Percentiles rank a stretch among this genome's conserved stretches.
These are phyloP conservation scores for Drosophila yakuba DNA, from an alignment of 1,140 invertebrate genomes.

Conservation along the genomic window DNA sequence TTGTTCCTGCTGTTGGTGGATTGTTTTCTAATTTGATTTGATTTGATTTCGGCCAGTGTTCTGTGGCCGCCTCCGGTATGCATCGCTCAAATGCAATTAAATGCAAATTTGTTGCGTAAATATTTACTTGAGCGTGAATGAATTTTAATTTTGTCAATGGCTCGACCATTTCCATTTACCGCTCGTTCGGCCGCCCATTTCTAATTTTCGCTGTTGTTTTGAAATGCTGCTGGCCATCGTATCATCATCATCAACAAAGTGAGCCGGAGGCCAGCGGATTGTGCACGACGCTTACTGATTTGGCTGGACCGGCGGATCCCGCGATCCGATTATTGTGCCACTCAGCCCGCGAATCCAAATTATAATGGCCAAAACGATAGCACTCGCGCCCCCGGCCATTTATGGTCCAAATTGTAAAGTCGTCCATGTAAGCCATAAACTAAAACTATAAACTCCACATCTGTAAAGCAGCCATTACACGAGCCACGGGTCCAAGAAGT, in stretches of 20 bases:
- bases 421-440: slow-evolving; percentile 42
- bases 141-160: slow-evolving; percentile 78
- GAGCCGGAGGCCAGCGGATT: slow-evolving; percentile 41
- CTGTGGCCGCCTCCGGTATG: slow-evolving; percentile 40
- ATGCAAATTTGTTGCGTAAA: slow-evolving; percentile 83
- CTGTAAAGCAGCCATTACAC: slow-evolving; percentile 43
- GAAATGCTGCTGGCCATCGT: slow-evolving; percentile 28
- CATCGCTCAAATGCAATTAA: slow-evolving; percentile 71
- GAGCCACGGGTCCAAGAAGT: slow-evolving; percentile 41
- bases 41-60: slow-evolving; percentile 58
- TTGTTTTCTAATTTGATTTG: slow-evolving; percentile 77
- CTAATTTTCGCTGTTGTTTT: slow-evolving; percentile 35
- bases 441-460: slow-evolving; percentile 36
- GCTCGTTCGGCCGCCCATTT: slow-evolving; percentile 6
- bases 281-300: slow-evolving; percentile 36
- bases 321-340: slow-evolving; percentile 39
- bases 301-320: slow-evolving; percentile 11
- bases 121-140: slow-evolving; percentile 83
- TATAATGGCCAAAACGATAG: slow-evolving; percentile 37
- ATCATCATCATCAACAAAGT: slow-evolving; percentile 21
- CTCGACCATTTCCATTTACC: slow-evolving; percentile 12
- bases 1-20: slow-evolving; percentile 17
- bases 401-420: slow-evolving; percentile 49
- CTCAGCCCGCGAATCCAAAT: slow-evolving; percentile 29
- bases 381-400: slow-evolving; percentile 48